phyloP scores from a whole-genome alignment of 2,113 vertebrate genomes.

The Erythrolamprus reginae region DNA sequence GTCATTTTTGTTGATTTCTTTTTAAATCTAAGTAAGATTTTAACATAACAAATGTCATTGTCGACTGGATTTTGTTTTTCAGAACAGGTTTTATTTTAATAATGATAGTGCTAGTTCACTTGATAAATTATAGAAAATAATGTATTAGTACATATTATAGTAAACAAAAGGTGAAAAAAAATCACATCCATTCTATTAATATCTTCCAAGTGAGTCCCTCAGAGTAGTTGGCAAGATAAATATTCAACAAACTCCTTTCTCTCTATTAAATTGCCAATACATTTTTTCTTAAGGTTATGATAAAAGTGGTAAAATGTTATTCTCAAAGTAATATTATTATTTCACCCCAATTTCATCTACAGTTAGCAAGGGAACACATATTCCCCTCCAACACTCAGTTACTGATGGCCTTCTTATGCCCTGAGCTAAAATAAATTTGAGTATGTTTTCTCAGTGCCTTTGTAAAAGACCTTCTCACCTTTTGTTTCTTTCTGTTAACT shows the following conservation, averaged over 20 bases:
- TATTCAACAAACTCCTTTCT: conserved; percentile 49
- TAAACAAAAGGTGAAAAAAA: conserved; percentile 27
- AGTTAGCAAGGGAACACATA: neutral
- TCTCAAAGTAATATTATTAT: neutral
- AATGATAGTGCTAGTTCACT: neutral
- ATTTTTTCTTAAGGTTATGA: conserved; percentile 50
- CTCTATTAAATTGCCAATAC: conserved; percentile 61
- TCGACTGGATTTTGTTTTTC: neutral
- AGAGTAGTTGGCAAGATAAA: conserved; percentile 56
- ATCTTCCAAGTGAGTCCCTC: conserved; percentile 50
- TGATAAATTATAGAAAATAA: neutral
- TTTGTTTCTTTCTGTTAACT: neutral
- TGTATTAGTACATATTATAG: neutral
- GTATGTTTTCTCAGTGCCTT: neutral
- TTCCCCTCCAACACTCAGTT: neutral
- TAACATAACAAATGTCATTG: neutral
- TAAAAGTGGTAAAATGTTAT: neutral
- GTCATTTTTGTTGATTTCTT: neutral
- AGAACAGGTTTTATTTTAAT: neutral
- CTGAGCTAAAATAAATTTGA: neutral
- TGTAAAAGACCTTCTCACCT: neutral
- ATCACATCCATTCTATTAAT: conserved; percentile 40
- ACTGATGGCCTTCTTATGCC: neutral
- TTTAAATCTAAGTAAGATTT: neutral
- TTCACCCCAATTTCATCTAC: neutral